Evolutionary conservation across 2,888 invertebrate species (phyloP), one percentile per base, ranked within the genome.

Genomic region (Willowsia nigromaculata): DNA sequence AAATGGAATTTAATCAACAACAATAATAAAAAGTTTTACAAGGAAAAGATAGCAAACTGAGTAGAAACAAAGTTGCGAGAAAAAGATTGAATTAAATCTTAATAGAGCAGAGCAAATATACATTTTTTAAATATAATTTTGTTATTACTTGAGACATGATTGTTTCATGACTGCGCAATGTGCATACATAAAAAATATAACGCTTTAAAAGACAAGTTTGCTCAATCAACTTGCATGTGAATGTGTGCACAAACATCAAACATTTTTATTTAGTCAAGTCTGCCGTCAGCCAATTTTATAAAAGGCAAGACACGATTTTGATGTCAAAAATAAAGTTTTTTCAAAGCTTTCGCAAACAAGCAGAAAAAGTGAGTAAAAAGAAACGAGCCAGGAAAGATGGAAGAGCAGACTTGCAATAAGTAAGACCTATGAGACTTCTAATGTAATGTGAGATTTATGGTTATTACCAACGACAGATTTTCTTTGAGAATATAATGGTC

Each of bases 361-460:
- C 13, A 62, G 30, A 62, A 62, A 56, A 30, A 62, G 62, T 13
- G 11, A 62, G 62, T 30, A 7, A 4, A 37, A 4, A 6, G 37
- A 37, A 9, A 6, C 9, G 37, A 37, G 5, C 9, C 37, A 37
- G 9, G 5, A 6, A 9, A 9, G 37, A 37, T 37, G 9, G 11
- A 43, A 43, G 43, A 6, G 13, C 11, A 9, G 11, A n/a, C n/a
- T n/a, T n/a, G n/a, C n/a, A n/a, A n/a, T n/a, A n/a, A 25, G 59
- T 0, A 59, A 2, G 22, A 56, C 50, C 15, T 22, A 59, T 27
- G 2, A 33, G n/a, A n/a, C 30, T 27, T 18, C 22, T 84, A n/a
- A 59, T 33, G 56, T 40, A 87, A 71, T 47, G 33, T 25, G 81
- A 87, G 87, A 87, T 87, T 87, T 87, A 87, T 81, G 87, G 22